phyloP scores from a whole-genome alignment of 2,888 invertebrate genomes.

The Notodonta ziczac region DNA sequence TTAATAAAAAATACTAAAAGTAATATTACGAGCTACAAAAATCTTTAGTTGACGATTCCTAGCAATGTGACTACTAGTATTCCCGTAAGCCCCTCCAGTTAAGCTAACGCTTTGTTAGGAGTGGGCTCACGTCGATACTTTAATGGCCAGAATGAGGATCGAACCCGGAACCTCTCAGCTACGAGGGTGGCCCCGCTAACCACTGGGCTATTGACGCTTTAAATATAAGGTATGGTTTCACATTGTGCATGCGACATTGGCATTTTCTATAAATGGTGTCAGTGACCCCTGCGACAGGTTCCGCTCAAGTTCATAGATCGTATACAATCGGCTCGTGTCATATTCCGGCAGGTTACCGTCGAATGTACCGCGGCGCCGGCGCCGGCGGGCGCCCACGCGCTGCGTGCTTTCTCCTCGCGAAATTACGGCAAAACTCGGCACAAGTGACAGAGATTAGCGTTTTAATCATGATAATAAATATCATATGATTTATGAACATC shows the following conservation, averaged over 20 bases:
- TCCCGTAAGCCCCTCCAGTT: too few species aligned
- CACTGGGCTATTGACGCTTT: too few species aligned
- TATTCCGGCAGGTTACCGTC: constrained; percentile 10
- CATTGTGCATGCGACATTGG: not conserved
- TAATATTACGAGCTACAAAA: too few species aligned
- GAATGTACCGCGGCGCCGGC: constrained; percentile 40
- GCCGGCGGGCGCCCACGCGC: constrained; percentile 33
- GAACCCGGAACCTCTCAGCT: too few species aligned
- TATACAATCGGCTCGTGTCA: constrained; percentile 5
- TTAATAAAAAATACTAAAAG: too few species aligned
- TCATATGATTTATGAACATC: not conserved
- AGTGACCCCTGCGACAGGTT: constrained; percentile 5
- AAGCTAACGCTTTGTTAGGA: too few species aligned
- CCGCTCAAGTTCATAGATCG: constrained; percentile 1
- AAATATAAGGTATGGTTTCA: too few species aligned
- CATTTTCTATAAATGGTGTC: not conserved
- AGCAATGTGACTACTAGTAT: too few species aligned
- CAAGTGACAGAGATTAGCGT: constrained; percentile 21
- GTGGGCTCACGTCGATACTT: too few species aligned
- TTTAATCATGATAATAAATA: not conserved
- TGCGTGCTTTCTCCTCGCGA: constrained; percentile 65
- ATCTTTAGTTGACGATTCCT: too few species aligned
- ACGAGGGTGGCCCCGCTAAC: too few species aligned
- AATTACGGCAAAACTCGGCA: constrained; percentile 34
- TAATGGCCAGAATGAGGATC: too few species aligned